These are phyloP conservation scores for Sinelater perroti DNA, from an alignment of 2,888 invertebrate species.

Conservation along the genomic window DNA sequence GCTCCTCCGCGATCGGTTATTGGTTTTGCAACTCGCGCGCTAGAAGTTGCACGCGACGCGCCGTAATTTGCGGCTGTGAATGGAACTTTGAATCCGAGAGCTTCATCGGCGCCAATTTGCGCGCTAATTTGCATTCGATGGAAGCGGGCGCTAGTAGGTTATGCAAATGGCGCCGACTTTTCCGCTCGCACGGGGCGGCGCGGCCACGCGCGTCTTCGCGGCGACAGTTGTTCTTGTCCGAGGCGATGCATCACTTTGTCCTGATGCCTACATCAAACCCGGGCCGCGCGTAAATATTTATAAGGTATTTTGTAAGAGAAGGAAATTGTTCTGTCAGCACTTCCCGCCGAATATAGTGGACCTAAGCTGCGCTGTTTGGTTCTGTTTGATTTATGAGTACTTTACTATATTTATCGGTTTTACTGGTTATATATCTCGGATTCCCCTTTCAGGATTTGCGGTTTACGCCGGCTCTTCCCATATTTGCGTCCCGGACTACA, in stretches of 20 bases:
- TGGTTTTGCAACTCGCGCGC: conserved; percentile 7
- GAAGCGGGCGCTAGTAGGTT: conserved; percentile 1
- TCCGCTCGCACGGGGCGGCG: not conserved
- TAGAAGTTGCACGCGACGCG: conserved; percentile 15
- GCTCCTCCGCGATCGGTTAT: conserved; percentile 1
- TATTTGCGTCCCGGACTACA: too few species aligned
- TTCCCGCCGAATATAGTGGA: conserved; percentile 12
- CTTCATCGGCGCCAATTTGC: conserved; percentile 17
- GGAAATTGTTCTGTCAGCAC: conserved; percentile 31
- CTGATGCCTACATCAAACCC: conserved; percentile 14
- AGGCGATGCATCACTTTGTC: conserved; percentile 14
- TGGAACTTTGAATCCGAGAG: conserved; percentile 12
- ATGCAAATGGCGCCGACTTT: conserved; percentile 4
- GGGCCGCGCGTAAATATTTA: conserved; percentile 31
- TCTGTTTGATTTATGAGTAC: conserved; percentile 12
- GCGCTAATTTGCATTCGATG: conserved; percentile 13
- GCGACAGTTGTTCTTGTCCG: not conserved
- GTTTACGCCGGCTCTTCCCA: too few species aligned
- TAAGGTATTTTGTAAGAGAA: conserved; percentile 22
- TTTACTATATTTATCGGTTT: conserved; percentile 18
- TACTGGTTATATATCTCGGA: conserved; percentile 9
- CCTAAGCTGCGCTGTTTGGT: conserved; percentile 6
- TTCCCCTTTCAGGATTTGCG: too few species aligned
- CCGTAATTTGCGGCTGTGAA: conserved; percentile 1
- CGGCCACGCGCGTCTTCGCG: not conserved